Base-by-base conservation (phyloP, 2,888 invertebrate genomes). In the Poecilus cupreus region DNA sequence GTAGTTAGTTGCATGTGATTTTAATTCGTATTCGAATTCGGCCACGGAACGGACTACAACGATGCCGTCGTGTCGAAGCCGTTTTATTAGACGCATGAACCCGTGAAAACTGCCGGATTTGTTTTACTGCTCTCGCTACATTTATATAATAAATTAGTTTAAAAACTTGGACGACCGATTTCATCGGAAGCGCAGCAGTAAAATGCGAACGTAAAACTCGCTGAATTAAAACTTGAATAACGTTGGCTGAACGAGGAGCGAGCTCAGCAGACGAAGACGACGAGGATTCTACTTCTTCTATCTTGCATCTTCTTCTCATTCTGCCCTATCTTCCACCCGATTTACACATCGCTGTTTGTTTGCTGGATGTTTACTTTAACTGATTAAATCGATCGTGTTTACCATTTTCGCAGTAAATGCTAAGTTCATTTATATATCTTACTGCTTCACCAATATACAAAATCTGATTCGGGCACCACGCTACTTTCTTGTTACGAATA, bases 131-230 rank as follows among this genome's bases (percentile, higher is more conserved):
- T 57, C 51, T 70, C 70, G 68, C 68, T 68, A 68, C 79, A 79
- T 79, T 79, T 79, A 79, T 79, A 79, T 79, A 77, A 79, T 79
- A 79, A 79, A 79, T 79, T 79, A 79, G 79, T 79, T 79, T 79
- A 79, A 79, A 79, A 79, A 79, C 68, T 79, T 79, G 43, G 64
- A 64, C 77, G 77, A 77, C 13, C 77, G 77, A 77, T 77, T 39
- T n/a, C 32, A 75, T 51, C 76, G 77, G 77, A 77, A 77, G 77
- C 54, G 76, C 51, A 51, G 75, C 75, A 75, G 75, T 75, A 75
- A 75, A 75, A 75, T 37, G 51, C 75, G 75, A 16, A 49, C 75
- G 75, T 75, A 75, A 75, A 75, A 75, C 74, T 75, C 51, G 51
- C 13, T 16, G 74, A 75, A 75, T 75, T 75, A 75, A 75, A 75